These are phyloP conservation scores for Brachyhypopomus gauderio DNA, from an alignment of 2,113 vertebrate species.

Conservation along the genomic window DNA sequence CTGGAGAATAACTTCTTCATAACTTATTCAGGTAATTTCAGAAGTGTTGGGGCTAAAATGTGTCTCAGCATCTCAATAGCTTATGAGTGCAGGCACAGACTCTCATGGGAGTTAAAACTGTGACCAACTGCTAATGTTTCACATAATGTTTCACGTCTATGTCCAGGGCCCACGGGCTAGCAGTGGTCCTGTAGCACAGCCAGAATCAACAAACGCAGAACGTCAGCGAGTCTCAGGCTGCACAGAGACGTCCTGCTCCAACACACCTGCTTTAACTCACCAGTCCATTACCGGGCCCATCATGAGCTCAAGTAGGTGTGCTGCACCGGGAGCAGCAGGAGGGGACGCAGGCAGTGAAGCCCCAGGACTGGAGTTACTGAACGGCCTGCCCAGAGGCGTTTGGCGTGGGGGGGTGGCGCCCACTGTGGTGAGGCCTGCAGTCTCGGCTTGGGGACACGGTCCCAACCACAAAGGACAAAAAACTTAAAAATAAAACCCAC, in stretches of 20 bases:
- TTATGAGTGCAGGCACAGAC: not conserved
- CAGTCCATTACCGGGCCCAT: not conserved
- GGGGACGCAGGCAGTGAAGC: not conserved
- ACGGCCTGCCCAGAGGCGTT: too few relatives aligned
- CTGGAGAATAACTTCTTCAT: too few relatives aligned
- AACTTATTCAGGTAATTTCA: too few relatives aligned
- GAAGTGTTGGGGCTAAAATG: too few relatives aligned
- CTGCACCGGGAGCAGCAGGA: not conserved
- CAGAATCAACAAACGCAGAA: conserved; percentile 15
- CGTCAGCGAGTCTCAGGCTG: not conserved
- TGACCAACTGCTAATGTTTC: conserved; percentile 34
- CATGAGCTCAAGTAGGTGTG: not conserved
- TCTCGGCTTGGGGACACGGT: too few relatives aligned
- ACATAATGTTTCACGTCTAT: conserved; percentile 14
- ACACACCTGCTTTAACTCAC: conserved; percentile 3
- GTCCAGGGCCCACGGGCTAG: not conserved
- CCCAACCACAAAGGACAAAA: too few relatives aligned
- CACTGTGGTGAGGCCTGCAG: too few relatives aligned
- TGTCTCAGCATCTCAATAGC: too few relatives aligned
- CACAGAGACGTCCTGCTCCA: not conserved
- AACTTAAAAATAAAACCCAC: too few relatives aligned
- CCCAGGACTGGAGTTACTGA: not conserved
- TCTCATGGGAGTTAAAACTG: conserved; percentile 11
- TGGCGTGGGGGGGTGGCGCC: too few relatives aligned
- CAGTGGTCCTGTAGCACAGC: not conserved